Percentiles rank a stretch among this genome's conserved stretches.
phyloP scores from a whole-genome alignment of 2,888 invertebrate species.

The Harpagoxenus sublaevis region DNA sequence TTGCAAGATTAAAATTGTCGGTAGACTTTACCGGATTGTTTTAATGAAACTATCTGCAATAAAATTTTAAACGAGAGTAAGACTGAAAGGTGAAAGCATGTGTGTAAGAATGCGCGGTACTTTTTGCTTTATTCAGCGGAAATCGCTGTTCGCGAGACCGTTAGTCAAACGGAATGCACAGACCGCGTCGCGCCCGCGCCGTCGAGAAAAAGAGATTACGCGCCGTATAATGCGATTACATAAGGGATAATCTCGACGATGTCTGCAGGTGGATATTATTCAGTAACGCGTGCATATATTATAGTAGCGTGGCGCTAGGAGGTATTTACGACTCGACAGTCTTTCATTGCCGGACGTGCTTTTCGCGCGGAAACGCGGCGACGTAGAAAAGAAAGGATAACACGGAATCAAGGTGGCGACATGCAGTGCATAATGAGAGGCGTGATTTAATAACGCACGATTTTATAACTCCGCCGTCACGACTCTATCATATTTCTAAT shows the following conservation, averaged over 20 bases:
- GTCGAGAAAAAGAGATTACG: slow-evolving; percentile 24
- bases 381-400: background rate
- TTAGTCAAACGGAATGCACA: background rate
- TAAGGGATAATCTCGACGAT: slow-evolving; percentile 32
- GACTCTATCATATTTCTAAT: slow-evolving; percentile 50
- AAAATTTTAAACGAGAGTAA: slow-evolving; percentile 8
- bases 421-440: slow-evolving; percentile 58
- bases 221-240: slow-evolving; percentile 20
- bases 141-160: background rate
- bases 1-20: background rate
- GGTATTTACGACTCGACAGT: slow-evolving; percentile 20
- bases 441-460: slow-evolving; percentile 33
- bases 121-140: slow-evolving; percentile 1
- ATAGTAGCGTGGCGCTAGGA: background rate
- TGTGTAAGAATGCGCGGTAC: background rate
- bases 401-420: slow-evolving; percentile 50
- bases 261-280: slow-evolving; percentile 26
- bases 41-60: background rate
- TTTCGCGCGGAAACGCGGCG: slow-evolving; percentile 1
- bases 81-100: background rate
- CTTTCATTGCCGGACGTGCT: background rate
- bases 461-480: slow-evolving; percentile 23
- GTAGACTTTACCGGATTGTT: background rate
- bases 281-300: background rate
- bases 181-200: background rate